These are phyloP conservation scores for Proteles cristata DNA, from an alignment of 2,113 vertebrate species.

Conservation along the genomic window DNA sequence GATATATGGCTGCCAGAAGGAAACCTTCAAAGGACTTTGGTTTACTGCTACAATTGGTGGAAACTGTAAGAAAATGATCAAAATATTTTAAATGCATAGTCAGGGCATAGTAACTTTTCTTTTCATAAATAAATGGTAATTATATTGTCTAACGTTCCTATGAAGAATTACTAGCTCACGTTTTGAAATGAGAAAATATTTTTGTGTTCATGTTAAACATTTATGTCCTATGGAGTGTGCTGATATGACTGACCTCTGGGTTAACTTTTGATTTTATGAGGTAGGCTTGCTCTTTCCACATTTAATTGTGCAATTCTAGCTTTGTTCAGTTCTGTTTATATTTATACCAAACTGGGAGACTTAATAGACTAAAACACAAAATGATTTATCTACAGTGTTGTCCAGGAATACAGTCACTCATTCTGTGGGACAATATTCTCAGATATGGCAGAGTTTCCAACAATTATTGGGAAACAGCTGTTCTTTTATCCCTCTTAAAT, in stretches of 20 bases:
- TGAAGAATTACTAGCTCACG: neutral
- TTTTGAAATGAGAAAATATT: neutral
- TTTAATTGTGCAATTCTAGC: neutral
- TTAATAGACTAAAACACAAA: conserved; percentile 1
- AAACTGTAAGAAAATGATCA: conserved; percentile 5
- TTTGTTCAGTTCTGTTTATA: neutral
- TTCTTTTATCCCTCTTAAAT: neutral
- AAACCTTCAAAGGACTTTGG: neutral
- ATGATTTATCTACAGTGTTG: neutral
- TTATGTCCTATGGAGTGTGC: neutral
- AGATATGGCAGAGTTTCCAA: neutral
- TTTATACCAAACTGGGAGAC: neutral
- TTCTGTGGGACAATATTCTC: neutral
- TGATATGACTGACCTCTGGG: neutral
- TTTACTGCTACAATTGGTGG: neutral
- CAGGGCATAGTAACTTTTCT: neutral
- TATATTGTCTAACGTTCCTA: neutral
- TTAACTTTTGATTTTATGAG: neutral
- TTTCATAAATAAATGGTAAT: neutral
- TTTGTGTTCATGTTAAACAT: neutral
- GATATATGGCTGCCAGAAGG: neutral
- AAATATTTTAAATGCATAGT: conserved; percentile 1
- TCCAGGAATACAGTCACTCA: neutral
- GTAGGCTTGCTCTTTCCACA: neutral
- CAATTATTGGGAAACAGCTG: neutral